Base-by-base conservation (phyloP, 2,113 vertebrate species). In the Otus sunia region DNA sequence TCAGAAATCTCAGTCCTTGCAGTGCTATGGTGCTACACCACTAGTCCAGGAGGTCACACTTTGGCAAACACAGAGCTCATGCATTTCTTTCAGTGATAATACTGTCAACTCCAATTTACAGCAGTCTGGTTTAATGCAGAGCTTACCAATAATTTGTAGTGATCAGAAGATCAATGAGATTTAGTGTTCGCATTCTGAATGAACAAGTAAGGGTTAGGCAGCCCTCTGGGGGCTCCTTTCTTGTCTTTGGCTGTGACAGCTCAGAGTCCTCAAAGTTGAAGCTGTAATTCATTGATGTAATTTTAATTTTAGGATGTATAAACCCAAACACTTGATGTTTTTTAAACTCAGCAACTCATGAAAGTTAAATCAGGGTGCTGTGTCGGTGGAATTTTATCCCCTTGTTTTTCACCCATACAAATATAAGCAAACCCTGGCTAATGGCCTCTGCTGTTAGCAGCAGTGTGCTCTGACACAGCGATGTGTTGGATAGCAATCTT, bases 121-220 rank as follows among this genome's bases (percentile, higher is more conserved):
- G 56, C 52, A 92, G 74, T 82, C 83, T 59, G 64, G 86, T 91
- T 94, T 95, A 95, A 90, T 89, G 94, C 92, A 97, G 90, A 96
- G 83, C 77, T 97, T 96, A 97, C 97, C 97, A 95, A 97, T 97
- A 97, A 98, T 97, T 97, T 96, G 90, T 92, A 96, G 94, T 97
- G 94, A 97, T 97, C 94, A 94, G 91, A 91, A 94, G 96, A 97
- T 97, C 97, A 96, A 96, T 98, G 83, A 91, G 91, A 95, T 97
- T 95, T 90, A 96, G 94, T 76, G 80, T 76, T 93, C 36, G 6
- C 29, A 0, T 88, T 96, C 79, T 95, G 95, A 95, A 97, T 95
- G 93, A 94, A 85, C 82, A 97, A 95, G 47, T 72, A 77, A 91
- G 90, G 36, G 69, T 73, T 88, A 68, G 66, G 71, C 43, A 79